Conservation (phyloP, 2,797 vertebrate genomes). For the Pipistrellus pygmaeus region DNA sequence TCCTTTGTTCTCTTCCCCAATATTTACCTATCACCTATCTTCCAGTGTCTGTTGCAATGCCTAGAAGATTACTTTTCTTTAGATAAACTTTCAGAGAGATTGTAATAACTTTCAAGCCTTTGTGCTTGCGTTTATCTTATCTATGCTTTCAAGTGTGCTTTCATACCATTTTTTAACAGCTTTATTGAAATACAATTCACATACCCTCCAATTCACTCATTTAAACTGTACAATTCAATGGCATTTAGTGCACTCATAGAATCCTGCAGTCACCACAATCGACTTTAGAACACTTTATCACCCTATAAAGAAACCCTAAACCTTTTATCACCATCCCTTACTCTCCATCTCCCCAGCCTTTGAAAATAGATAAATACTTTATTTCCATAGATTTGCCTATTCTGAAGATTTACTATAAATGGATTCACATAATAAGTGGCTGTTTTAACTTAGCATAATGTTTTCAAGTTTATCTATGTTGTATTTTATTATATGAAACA, state of each 20-base stretch:
- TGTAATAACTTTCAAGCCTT: constrained; percentile 21
- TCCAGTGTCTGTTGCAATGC: neutral
- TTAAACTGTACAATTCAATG: neutral
- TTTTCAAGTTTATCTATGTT: neutral
- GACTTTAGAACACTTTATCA: constrained; percentile 9
- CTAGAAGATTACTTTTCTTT: neutral
- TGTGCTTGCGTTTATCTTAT: neutral
- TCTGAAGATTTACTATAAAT: neutral
- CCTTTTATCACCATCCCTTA: neutral
- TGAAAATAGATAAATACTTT: neutral
- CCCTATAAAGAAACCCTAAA: neutral
- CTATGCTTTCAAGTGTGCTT: constrained; percentile 31
- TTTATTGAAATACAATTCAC: constrained; percentile 42
- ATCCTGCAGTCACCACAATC: neutral
- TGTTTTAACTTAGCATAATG: neutral
- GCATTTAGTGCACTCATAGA: neutral
- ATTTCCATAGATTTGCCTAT: neutral
- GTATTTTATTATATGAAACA: neutral
- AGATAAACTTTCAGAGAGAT: neutral
- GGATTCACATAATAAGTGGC: neutral
- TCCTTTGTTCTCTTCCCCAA: neutral
- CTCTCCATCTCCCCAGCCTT: neutral
- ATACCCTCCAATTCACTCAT: neutral
- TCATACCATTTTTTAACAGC: neutral
- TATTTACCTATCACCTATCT: neutral